Evolutionary conservation across 1,140 invertebrate species (phyloP).

Genomic region (Prorops nasuta): DNA sequence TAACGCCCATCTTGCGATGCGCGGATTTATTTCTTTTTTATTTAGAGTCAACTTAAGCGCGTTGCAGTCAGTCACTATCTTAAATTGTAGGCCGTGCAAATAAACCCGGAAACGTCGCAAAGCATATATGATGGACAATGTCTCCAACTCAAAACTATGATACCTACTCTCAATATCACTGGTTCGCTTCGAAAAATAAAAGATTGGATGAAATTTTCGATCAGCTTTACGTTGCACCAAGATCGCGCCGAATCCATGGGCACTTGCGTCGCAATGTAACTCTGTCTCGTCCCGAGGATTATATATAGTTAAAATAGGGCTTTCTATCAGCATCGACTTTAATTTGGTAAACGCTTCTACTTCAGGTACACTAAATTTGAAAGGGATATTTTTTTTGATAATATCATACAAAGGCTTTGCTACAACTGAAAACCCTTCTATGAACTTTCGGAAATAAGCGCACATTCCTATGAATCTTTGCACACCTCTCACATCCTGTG

Average conservation of each 20-base stretch:
- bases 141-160: not conserved
- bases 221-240: slow-evolving; percentile 5
- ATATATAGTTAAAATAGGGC: slow-evolving; percentile 4
- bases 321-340: not conserved
- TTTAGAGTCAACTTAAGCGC: not conserved
- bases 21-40: slow-evolving; percentile 6
- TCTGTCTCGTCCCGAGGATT: slow-evolving; percentile 5
- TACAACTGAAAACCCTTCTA: not conserved
- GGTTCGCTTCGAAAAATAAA: slow-evolving; percentile 9
- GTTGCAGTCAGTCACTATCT: not conserved
- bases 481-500: not conserved
- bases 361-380: not conserved
- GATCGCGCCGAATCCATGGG: not conserved
- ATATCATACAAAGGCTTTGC: slow-evolving; percentile 7
- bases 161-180: not conserved
- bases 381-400: not conserved
- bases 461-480: not conserved
- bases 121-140: slow-evolving; percentile 5
- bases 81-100: not conserved
- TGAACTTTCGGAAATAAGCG: not conserved
- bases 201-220: not conserved
- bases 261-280: slow-evolving; percentile 9
- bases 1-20: not conserved
- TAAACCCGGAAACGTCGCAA: slow-evolving; percentile 1
- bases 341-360: not conserved